These are phyloP conservation scores for Rostratula benghalensis DNA, from an alignment of 2,113 vertebrate species.

Conservation along the genomic window DNA sequence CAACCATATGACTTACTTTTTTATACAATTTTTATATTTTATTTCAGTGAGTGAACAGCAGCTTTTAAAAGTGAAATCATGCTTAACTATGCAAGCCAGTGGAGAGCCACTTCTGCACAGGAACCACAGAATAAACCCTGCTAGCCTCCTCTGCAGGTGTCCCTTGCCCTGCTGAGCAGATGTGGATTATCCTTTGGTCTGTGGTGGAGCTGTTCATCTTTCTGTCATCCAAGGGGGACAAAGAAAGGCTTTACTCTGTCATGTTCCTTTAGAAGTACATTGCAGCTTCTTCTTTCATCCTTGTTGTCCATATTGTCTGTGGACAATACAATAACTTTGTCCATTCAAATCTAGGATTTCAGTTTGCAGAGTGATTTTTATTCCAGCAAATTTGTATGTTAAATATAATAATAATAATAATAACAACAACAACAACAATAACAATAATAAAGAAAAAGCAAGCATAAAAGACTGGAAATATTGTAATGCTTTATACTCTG, in stretches of 20 bases:
- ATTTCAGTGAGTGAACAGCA: background rate
- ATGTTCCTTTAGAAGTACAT: background rate
- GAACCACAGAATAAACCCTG: background rate
- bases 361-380: background rate
- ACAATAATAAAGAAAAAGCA: background rate
- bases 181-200: fast-evolving
- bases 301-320: too few species aligned
- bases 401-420: background rate
- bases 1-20: background rate
- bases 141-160: background rate
- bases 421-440: background rate
- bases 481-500: background rate
- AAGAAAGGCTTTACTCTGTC: background rate
- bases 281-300: background rate
- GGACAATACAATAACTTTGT: background rate
- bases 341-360: background rate
- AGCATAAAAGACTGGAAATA: background rate
- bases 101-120: background rate
- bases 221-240: background rate
- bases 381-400: background rate
- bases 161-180: background rate
- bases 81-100: background rate
- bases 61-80: background rate
- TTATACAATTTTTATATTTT: background rate
- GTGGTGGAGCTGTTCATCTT: background rate